Conservation (phyloP, 2,113 vertebrate genomes). For the Dascyllus trimaculatus region DNA sequence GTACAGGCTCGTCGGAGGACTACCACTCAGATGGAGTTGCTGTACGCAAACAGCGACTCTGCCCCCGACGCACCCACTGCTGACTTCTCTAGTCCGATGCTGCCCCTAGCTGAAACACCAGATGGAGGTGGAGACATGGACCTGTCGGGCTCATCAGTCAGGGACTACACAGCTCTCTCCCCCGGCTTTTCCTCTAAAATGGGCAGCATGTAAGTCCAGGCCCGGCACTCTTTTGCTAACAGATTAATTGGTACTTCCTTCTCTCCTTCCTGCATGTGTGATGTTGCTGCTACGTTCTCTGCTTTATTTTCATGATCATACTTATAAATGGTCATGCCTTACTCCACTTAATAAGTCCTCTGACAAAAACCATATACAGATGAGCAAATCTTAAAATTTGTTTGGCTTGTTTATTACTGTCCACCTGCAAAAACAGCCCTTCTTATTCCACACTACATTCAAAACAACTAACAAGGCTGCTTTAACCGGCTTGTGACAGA, state of each 20-base stretch:
- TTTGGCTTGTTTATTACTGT: slow-evolving; percentile 10
- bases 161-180: slow-evolving; percentile 87
- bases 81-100: slow-evolving; percentile 83
- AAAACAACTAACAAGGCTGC: slow-evolving; percentile 35
- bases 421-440: neutral
- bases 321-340: neutral
- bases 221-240: slow-evolving; percentile 52
- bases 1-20: slow-evolving; percentile 93
- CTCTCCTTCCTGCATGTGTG: slow-evolving; percentile 48
- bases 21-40: slow-evolving; percentile 96
- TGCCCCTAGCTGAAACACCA: slow-evolving; percentile 86
- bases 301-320: slow-evolving; percentile 38
- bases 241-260: slow-evolving; percentile 1
- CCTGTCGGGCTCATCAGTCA: slow-evolving; percentile 86
- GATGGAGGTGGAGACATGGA: slow-evolving; percentile 85
- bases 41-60: slow-evolving; percentile 93
- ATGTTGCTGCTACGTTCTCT: slow-evolving; percentile 28
- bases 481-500: slow-evolving; percentile 20
- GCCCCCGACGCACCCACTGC: slow-evolving; percentile 82
- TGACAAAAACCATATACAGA: slow-evolving; percentile 30
- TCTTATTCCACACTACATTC: neutral
- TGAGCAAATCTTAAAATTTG: slow-evolving; percentile 15
- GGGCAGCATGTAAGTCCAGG: slow-evolving; percentile 95
- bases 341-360: neutral
- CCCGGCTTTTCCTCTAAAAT: slow-evolving; percentile 93